A percentile compares a stretch with the other conserved stretches of the same genome.
These are phyloP conservation scores for Ictalurus punctatus DNA, from an alignment of 2,113 vertebrate species.

Conservation along the genomic window DNA sequence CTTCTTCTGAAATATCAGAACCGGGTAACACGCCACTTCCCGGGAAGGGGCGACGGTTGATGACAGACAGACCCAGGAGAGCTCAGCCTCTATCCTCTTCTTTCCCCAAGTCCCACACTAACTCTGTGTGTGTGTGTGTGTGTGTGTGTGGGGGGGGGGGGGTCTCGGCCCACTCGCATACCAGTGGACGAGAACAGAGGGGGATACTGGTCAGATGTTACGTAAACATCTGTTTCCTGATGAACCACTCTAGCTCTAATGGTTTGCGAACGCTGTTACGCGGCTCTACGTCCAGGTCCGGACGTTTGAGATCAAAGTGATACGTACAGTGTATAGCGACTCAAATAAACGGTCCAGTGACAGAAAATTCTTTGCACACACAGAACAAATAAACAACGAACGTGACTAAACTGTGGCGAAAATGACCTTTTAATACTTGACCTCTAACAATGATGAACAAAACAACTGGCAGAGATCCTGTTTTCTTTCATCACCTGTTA, in stretches of 20 bases:
- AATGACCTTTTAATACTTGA: background rate
- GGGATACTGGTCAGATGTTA: background rate
- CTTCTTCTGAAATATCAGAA: background rate
- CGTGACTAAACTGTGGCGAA: background rate
- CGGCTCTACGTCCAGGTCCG: background rate
- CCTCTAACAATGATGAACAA: background rate
- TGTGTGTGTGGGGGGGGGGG: too few species aligned
- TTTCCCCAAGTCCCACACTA: slow-evolving; percentile 10
- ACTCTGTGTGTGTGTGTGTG: too few species aligned
- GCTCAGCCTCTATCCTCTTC: background rate
- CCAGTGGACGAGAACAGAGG: background rate
- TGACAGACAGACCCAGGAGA: slow-evolving; percentile 26
- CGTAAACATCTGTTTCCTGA: slow-evolving; percentile 12
- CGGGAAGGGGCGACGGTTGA: slow-evolving; percentile 13
- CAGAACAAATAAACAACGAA: background rate
- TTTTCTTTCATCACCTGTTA: background rate
- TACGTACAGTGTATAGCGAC: background rate
- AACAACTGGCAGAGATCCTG: background rate
- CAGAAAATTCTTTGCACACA: background rate
- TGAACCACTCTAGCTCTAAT: background rate
- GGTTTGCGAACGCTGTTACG: background rate
- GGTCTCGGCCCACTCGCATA: background rate
- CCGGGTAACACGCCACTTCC: background rate
- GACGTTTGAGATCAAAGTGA: background rate
- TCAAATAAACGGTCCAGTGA: background rate